These are phyloP conservation scores for Hipparchia sbordonii DNA, from an alignment of 2,888 invertebrate genomes.

Conservation along the genomic window DNA sequence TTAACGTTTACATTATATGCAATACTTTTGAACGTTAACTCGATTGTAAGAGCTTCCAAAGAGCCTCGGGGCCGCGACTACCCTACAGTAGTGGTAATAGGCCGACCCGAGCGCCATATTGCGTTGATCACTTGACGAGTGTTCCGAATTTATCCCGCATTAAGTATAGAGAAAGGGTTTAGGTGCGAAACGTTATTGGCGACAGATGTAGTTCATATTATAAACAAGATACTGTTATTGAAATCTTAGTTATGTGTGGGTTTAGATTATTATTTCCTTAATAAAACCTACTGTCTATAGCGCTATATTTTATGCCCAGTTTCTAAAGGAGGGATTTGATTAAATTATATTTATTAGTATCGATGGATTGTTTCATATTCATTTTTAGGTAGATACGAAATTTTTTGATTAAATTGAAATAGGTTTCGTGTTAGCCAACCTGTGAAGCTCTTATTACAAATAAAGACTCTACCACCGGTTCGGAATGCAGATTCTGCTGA, in stretches of 20 bases:
- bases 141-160: conserved; percentile 74
- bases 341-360: not conserved
- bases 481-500: too few relatives aligned
- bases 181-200: conserved; percentile 70
- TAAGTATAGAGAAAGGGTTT: conserved; percentile 72
- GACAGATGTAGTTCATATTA: conserved; percentile 38
- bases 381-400: too few relatives aligned
- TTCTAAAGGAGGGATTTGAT: not conserved
- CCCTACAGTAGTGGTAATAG: conserved; percentile 71
- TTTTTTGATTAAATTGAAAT: too few relatives aligned
- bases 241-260: not conserved
- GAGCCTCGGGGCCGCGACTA: conserved; percentile 60
- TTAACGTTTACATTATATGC: not conserved
- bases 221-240: conserved; percentile 22
- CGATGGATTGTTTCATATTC: too few relatives aligned
- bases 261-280: conserved; percentile 10
- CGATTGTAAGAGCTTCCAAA: conserved; percentile 31
- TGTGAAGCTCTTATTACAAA: too few relatives aligned
- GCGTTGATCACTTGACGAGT: conserved; percentile 74
- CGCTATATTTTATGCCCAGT: not conserved
- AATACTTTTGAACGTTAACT: conserved; percentile 4
- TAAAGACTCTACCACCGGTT: too few relatives aligned
- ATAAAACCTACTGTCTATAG: not conserved
- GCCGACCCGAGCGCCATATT: conserved; percentile 74
- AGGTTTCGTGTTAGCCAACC: too few relatives aligned